Conservation (phyloP, 2,113 vertebrate species). For the Tylochromis polylepis region DNA sequence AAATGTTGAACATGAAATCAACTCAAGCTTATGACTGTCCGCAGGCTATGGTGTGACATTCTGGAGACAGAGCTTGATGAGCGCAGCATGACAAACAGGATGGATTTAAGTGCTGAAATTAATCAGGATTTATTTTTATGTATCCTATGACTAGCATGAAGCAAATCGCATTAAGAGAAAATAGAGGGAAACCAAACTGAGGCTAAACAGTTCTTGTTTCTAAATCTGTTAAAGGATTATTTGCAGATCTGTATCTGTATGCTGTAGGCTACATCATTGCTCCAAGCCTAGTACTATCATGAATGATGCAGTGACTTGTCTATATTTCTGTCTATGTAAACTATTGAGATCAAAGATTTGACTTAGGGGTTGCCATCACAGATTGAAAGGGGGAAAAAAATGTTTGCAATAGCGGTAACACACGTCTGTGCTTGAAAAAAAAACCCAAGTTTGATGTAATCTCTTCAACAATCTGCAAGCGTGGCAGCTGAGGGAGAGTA, state of each 20-base stretch:
- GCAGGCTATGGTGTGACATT: slow-evolving; percentile 30
- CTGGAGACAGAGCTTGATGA: slow-evolving; percentile 29
- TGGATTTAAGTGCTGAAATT: slow-evolving; percentile 56
- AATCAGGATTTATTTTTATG: slow-evolving; percentile 64
- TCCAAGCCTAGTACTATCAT: neutral
- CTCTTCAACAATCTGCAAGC: slow-evolving; percentile 7
- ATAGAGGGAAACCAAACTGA: slow-evolving; percentile 47
- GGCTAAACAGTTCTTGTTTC: slow-evolving; percentile 45
- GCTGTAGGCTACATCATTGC: neutral
- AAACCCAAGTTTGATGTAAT: slow-evolving; percentile 1
- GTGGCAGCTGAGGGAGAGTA: neutral
- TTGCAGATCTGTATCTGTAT: slow-evolving; percentile 1
- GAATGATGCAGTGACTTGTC: neutral
- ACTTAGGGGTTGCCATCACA: neutral
- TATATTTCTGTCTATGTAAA: neutral
- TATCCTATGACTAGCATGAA: slow-evolving; percentile 43
- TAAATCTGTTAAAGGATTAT: slow-evolving; percentile 46
- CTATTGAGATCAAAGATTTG: neutral
- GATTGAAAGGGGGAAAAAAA: neutral
- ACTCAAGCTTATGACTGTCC: slow-evolving; percentile 2
- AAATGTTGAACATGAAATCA: slow-evolving; percentile 7
- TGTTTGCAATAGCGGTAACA: neutral
- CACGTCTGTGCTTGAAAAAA: neutral
- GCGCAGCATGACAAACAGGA: slow-evolving; percentile 53
- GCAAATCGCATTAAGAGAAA: slow-evolving; percentile 55